Percentiles rank a stretch among this genome's conserved stretches.
Conservation (phyloP, 2,888 invertebrate genomes). For the Imbricaverruca yamaguchii region DNA sequence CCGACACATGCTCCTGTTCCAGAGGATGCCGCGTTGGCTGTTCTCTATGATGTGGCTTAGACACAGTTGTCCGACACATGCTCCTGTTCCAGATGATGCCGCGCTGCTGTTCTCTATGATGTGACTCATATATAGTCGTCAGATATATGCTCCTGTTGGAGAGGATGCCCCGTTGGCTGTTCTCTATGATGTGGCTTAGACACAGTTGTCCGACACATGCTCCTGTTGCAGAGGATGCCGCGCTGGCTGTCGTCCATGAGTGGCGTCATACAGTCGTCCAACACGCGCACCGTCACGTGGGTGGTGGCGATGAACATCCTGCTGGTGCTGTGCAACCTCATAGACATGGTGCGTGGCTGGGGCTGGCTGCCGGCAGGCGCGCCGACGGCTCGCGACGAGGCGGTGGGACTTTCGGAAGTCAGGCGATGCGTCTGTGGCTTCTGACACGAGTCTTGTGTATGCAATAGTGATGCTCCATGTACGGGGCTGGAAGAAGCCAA, state of each 20-base stretch:
- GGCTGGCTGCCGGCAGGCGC: too few relatives aligned
- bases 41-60: background rate
- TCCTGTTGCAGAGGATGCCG: background rate
- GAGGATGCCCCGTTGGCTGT: background rate
- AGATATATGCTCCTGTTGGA: background rate
- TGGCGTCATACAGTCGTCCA: background rate
- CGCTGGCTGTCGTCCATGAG: background rate
- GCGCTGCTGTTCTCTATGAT: background rate
- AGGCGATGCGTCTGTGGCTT: too few relatives aligned
- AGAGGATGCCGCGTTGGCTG: background rate
- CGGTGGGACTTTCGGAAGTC: too few relatives aligned
- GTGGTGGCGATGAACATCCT: background rate
- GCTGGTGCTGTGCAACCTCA: slow-evolving; percentile 37
- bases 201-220: too few relatives aligned
- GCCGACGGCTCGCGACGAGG: too few relatives aligned
- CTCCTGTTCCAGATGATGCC: background rate
- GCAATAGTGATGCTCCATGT: too few relatives aligned
- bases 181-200: too few relatives aligned
- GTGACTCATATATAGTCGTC: background rate
- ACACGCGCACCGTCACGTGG: background rate
- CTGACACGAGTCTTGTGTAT: too few relatives aligned
- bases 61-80: background rate
- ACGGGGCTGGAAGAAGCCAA: too few relatives aligned
- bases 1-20: background rate
- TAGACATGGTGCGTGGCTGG: slow-evolving; percentile 26